Evolutionary conservation across 2,888 invertebrate genomes (phyloP), one percentile per base, ranked within the genome.

Genomic region (Ligdia adustata): DNA sequence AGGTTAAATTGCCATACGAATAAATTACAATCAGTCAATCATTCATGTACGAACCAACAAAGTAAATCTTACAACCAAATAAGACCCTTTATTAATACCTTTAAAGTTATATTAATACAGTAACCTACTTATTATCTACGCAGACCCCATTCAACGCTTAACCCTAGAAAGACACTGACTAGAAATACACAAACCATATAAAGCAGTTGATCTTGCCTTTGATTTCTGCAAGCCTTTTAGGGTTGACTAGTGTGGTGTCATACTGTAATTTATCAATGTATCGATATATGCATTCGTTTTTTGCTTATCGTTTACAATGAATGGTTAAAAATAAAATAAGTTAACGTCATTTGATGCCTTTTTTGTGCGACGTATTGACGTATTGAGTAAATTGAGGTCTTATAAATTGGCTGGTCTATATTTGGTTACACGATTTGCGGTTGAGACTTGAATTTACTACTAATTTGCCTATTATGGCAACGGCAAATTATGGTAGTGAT

Each of bases 271-370:
- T 16, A 22, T 22, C n/a, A n/a, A 27, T 32, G 9, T 33, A 46
- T 46, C 45, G 39, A 46, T 22, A 33, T n/a, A n/a, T n/a, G n/a
- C n/a, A n/a, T n/a, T n/a, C n/a, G n/a, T n/a, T n/a, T n/a, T n/a
- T n/a, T n/a, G n/a, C 0, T 11, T 6, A 33, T 14, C 22, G 14
- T 22, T 18, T 6, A 4, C 7, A 18, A 18, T 34, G 24, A 34
- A 9, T 9, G 40, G 40, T 43, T n/a, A 35, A 7, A 44, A 42
- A 50, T 50, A 43, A 14, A 4, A 29, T 5, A n/a, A n/a, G n/a
- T 29, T 1, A 32, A 24, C 2, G 6, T 18, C 2, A 37, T 15
- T 29, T 18, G 15, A 28, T 12, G 26, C 20, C 20, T 38, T 33
- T 26, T 44, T 9, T 0, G 22, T 20, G 7, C 9, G 22, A 6